phyloP scores from a whole-genome alignment of 2,797 vertebrate species.

The Sciurus carolinensis region DNA sequence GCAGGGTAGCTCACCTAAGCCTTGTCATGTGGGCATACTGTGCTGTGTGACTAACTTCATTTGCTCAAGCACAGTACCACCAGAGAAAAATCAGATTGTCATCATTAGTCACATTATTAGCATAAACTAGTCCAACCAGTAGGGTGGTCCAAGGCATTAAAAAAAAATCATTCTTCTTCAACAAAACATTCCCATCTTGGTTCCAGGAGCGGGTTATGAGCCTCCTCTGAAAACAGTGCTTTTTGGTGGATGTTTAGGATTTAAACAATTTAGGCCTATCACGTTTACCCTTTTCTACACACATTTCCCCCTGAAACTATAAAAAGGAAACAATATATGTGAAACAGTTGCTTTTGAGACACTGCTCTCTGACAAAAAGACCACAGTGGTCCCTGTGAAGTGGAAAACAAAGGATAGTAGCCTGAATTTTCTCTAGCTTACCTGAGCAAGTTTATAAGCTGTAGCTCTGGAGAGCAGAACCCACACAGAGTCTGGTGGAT shows the following conservation, averaged over 20 bases:
- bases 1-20: not conserved
- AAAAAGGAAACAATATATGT: not conserved
- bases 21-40: not conserved
- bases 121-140: not conserved
- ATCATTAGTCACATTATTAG: not conserved
- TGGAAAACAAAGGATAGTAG: not conserved
- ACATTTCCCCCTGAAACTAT: not conserved
- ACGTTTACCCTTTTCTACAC: not conserved
- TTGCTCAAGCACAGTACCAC: not conserved
- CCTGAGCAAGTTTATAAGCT: not conserved
- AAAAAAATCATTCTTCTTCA: not conserved
- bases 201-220: not conserved
- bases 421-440: not conserved
- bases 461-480: not conserved
- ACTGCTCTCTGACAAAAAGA: not conserved
- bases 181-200: not conserved
- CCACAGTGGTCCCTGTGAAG: not conserved
- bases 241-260: not conserved
- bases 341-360: not conserved
- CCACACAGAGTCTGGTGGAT: not conserved
- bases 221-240: not conserved
- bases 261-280: not conserved
- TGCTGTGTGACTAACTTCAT: not conserved
- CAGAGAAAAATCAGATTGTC: not conserved
- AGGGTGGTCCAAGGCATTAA: not conserved